phyloP scores from a whole-genome alignment of 2,797 vertebrate species.

The Sebastes taczanowskii region DNA sequence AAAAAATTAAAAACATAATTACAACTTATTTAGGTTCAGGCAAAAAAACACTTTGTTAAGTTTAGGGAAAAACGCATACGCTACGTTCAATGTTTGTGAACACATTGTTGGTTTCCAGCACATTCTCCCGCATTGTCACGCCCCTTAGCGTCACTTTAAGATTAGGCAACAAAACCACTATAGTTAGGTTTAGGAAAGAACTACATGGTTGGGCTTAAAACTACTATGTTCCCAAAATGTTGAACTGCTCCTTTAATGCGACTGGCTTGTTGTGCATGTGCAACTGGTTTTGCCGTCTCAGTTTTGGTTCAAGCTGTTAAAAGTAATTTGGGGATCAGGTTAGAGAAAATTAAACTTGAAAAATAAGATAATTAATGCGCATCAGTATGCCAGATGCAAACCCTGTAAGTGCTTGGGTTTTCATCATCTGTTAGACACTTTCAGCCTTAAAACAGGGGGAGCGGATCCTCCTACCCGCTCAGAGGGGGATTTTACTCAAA shows the following conservation, averaged over 20 bases:
- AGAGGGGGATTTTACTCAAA: background rate
- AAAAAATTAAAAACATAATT: no score
- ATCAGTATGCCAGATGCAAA: background rate
- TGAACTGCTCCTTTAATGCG: background rate
- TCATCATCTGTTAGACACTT: background rate
- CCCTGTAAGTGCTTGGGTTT: background rate
- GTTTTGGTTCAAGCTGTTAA: background rate
- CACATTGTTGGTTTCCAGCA: no score
- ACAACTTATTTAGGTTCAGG: no score
- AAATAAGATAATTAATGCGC: background rate
- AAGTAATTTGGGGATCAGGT: background rate
- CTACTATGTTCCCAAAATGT: background rate
- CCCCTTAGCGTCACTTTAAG: no score
- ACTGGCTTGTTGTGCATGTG: background rate
- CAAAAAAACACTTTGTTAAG: no score
- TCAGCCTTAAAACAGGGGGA: background rate
- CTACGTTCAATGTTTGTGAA: fast-evolving
- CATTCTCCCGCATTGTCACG: no score
- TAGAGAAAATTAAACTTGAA: background rate
- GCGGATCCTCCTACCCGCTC: background rate
- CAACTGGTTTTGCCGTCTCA: background rate
- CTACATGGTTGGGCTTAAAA: no score
- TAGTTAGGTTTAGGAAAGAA: no score
- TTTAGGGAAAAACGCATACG: no score
- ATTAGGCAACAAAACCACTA: no score